Conservation (phyloP, 2,113 vertebrate species). For the Gnathonemus echidnorhynchus region DNA sequence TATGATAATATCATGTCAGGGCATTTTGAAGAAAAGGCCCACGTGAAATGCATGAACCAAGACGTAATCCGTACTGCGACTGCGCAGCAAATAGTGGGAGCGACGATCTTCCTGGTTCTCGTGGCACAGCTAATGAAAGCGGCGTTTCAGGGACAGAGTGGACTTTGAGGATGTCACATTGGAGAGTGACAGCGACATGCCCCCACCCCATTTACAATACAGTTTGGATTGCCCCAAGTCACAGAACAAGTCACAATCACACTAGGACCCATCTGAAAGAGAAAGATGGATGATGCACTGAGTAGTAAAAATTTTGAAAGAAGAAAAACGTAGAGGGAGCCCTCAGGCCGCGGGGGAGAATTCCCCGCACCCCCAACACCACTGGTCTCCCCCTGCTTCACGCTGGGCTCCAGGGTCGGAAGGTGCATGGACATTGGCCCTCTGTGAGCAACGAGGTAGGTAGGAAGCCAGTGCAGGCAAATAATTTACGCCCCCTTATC, state of each 20-base stretch:
- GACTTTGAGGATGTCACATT: neutral
- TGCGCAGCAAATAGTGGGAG: neutral
- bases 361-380: neutral
- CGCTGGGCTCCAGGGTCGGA: neutral
- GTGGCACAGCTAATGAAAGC: neutral
- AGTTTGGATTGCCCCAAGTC: neutral
- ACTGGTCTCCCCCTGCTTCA: neutral
- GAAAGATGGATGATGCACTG: neutral
- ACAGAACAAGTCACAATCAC: neutral
- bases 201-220: neutral
- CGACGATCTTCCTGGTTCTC: neutral
- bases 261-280: neutral
- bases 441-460: neutral
- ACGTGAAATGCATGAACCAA: neutral
- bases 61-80: neutral
- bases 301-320: neutral
- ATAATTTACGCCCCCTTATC: constrained; percentile 18
- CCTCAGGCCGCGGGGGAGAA: neutral
- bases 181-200: neutral
- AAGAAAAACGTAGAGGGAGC: neutral
- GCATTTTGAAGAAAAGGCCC: neutral
- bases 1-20: neutral
- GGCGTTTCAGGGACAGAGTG: neutral
- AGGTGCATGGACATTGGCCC: neutral
- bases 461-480: neutral